Conservation (phyloP, 1,140 invertebrate genomes). For the Geopemphigus sp. region DNA sequence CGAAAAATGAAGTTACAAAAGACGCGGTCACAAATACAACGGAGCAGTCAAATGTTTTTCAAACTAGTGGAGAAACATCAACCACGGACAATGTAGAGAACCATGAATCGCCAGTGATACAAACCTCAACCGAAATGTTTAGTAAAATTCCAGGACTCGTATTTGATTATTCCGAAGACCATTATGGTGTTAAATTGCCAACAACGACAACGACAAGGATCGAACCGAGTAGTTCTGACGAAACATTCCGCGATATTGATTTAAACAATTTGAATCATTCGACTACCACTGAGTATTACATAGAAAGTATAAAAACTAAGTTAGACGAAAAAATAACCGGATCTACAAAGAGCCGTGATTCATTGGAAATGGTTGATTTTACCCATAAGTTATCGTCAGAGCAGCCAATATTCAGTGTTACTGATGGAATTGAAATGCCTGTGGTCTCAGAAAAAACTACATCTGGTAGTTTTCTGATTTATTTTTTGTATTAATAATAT, state of each 20-base stretch:
- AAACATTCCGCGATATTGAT: not conserved
- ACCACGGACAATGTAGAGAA: not conserved
- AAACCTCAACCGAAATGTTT: not conserved
- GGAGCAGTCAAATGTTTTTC: not conserved
- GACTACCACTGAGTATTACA: constrained; percentile 39
- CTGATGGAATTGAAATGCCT: not conserved
- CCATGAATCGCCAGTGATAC: not conserved
- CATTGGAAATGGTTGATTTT: constrained; percentile 5
- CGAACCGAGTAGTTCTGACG: constrained; percentile 24
- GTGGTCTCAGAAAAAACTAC: constrained; percentile 1
- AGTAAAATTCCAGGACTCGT: not conserved
- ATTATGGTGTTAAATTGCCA: not conserved
- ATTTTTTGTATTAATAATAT: not conserved
- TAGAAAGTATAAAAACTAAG: constrained; percentile 34
- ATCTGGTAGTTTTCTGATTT: not conserved
- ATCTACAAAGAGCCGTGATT: not conserved
- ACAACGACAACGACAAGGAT: not conserved
- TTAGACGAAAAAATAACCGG: constrained; percentile 18
- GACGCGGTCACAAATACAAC: not conserved
- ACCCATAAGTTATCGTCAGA: constrained; percentile 18
- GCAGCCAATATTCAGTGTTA: not conserved
- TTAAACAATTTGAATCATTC: constrained; percentile 16
- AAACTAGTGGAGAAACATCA: not conserved
- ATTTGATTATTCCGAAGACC: constrained; percentile 14
- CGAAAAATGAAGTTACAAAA: not conserved